A percentile compares a stretch with the other conserved stretches of the same genome.
Conservation (phyloP, 2,888 invertebrate species). For the Prionchulus punctatus region DNA sequence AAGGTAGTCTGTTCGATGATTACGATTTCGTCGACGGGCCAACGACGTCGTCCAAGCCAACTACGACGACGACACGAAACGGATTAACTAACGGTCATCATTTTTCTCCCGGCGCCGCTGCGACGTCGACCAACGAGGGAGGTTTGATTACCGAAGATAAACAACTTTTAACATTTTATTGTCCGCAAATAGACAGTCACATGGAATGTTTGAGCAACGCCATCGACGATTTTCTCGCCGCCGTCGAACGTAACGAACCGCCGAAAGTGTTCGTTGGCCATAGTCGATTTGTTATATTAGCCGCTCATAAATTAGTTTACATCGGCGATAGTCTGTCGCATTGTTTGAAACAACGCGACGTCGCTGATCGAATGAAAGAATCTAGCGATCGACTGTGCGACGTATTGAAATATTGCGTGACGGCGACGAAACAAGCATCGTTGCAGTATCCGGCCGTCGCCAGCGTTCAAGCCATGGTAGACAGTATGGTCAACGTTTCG, state of each 20-base stretch:
- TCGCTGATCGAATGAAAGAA: slow-evolving; percentile 10
- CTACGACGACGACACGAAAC: slow-evolving; percentile 12
- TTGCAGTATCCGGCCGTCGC: slow-evolving; percentile 74
- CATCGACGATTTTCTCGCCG: slow-evolving; percentile 75
- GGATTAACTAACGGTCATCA: background rate
- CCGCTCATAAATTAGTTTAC: slow-evolving; percentile 78
- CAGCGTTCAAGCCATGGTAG: slow-evolving; percentile 83
- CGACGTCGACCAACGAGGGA: background rate
- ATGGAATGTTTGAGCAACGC: slow-evolving; percentile 53
- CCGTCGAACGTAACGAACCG: slow-evolving; percentile 78
- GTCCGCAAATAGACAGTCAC: background rate
- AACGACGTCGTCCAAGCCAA: background rate
- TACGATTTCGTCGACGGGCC: slow-evolving; percentile 13
- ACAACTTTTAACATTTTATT: background rate
- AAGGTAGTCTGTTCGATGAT: slow-evolving; percentile 17
- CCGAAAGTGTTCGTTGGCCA: slow-evolving; percentile 79
- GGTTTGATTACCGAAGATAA: background rate
- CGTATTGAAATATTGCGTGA: slow-evolving; percentile 61
- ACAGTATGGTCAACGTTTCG: slow-evolving; percentile 67
- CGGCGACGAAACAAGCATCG: slow-evolving; percentile 74
- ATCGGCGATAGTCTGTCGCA: slow-evolving; percentile 83
- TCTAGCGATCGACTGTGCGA: slow-evolving; percentile 46
- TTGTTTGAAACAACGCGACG: slow-evolving; percentile 43
- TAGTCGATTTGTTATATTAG: slow-evolving; percentile 80
- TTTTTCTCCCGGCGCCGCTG: background rate